Percentiles rank a stretch among this genome's conserved stretches.
phyloP scores from a whole-genome alignment of 2,797 vertebrate genomes.

The Podarcis siculus region DNA sequence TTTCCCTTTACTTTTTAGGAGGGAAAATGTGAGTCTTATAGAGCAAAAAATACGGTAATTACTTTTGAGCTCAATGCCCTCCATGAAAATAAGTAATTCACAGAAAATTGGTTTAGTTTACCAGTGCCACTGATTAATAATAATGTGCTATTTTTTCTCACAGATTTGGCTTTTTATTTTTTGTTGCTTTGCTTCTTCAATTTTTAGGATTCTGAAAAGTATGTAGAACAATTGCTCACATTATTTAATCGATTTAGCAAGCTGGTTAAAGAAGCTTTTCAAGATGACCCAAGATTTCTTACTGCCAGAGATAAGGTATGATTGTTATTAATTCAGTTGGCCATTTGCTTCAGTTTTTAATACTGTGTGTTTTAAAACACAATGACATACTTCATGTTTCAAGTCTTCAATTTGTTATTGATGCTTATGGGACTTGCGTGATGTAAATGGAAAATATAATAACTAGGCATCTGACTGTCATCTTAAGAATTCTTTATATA shows the following conservation, averaged over 20 bases:
- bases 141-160: background rate
- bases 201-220: constrained; percentile 96
- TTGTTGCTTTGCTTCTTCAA: constrained; percentile 59
- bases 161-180: constrained; percentile 26
- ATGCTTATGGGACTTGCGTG: background rate
- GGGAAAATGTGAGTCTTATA: no score
- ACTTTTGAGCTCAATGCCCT: background rate
- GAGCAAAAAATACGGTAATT: no score
- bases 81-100: background rate
- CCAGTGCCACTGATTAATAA: background rate
- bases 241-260: constrained; percentile 99
- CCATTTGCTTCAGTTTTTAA: constrained; percentile 25
- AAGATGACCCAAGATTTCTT: constrained; percentile 97
- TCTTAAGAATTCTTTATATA: constrained; percentile 12
- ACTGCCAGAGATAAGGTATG: constrained; percentile 97
- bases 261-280: constrained; percentile 98
- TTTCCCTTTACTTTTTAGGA: no score
- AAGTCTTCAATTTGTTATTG: background rate
- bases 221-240: constrained; percentile 97
- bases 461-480: background rate
- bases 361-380: background rate
- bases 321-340: constrained; percentile 35
- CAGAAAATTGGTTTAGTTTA: background rate
- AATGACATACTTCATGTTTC: background rate
- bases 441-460: constrained; percentile 11